Percentiles rank a stretch among this genome's conserved stretches.
Evolutionary conservation across 2,797 vertebrate species (phyloP).

Genomic region (Novumbra hubbsi): DNA sequence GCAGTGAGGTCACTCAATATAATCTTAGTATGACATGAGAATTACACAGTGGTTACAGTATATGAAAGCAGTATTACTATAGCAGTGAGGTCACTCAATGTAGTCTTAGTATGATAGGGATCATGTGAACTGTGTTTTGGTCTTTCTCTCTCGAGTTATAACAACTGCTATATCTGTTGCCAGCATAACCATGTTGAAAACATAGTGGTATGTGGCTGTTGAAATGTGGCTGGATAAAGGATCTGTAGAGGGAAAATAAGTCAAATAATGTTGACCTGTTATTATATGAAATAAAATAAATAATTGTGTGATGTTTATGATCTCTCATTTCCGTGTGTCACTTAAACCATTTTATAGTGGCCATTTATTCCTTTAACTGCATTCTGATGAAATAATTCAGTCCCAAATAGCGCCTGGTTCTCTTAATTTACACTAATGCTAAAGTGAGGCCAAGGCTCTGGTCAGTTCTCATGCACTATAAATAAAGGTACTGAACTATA

Average conservation of each 20-base stretch:
- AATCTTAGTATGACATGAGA: conserved; percentile 4
- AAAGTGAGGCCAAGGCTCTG: background rate
- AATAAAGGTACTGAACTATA: conserved; percentile 5
- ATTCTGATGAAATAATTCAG: conserved; percentile 15
- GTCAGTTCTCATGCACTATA: conserved; percentile 2
- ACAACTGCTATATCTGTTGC: conserved; percentile 13
- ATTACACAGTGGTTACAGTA: background rate
- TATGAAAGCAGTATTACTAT: conserved; percentile 26
- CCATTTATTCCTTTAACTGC: conserved; percentile 50
- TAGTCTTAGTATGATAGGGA: conserved; percentile 10
- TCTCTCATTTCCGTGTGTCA: conserved; percentile 5
- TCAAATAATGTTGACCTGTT: conserved; percentile 15
- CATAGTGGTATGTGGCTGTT: conserved; percentile 34
- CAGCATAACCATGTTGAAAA: background rate
- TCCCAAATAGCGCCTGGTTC: background rate
- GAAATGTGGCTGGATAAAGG: conserved; percentile 40
- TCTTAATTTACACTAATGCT: background rate
- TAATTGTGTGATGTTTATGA: conserved; percentile 38
- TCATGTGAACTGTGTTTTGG: conserved; percentile 15
- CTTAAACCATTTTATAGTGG: conserved; percentile 24
- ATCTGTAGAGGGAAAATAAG: conserved; percentile 14
- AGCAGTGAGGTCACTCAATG: conserved; percentile 54
- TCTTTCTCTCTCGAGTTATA: conserved; percentile 23
- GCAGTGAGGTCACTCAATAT: conserved; percentile 53
- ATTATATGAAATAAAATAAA: conserved; percentile 49